Evolutionary conservation across 2,797 vertebrate genomes (phyloP).

Genomic region (Acropternis orthonyx): DNA sequence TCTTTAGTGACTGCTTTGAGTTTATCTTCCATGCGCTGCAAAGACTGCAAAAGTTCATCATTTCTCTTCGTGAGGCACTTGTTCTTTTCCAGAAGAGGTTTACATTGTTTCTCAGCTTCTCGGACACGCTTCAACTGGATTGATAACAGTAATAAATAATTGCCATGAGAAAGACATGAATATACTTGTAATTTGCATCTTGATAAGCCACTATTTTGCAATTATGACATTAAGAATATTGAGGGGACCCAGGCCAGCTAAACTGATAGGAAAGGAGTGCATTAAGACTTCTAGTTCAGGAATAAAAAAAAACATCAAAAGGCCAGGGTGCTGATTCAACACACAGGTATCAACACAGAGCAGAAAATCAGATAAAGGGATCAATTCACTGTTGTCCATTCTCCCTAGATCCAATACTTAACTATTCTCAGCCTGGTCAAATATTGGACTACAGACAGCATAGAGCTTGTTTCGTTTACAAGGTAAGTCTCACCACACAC

Average conservation of each 20-base stretch:
- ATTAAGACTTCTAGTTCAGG: not conserved
- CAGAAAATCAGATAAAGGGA: not conserved
- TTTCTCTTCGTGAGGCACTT: slow-evolving; percentile 95
- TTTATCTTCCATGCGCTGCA: slow-evolving; percentile 96
- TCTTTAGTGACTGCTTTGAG: slow-evolving; percentile 89
- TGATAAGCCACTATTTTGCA: not conserved
- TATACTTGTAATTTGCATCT: not conserved
- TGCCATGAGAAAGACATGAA: not conserved
- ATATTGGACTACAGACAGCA: not conserved
- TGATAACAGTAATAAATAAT: slow-evolving; percentile 30
- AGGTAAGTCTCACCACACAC: not conserved
- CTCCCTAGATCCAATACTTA: not conserved
- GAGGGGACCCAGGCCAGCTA: not conserved
- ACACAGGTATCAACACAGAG: not conserved
- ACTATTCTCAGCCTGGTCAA: not conserved
- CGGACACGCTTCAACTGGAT: slow-evolving; percentile 91
- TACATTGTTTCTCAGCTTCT: slow-evolving; percentile 96
- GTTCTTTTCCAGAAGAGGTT: slow-evolving; percentile 96
- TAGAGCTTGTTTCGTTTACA: not conserved
- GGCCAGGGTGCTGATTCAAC: not conserved
- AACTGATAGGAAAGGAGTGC: not conserved
- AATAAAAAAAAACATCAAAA: not conserved
- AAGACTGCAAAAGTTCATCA: slow-evolving; percentile 90
- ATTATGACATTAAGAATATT: not conserved
- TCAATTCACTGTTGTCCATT: not conserved